Percentiles rank a stretch among this genome's conserved stretches.
Conservation (phyloP, 2,113 vertebrate genomes). For the Nerophis lumbriciformis region DNA sequence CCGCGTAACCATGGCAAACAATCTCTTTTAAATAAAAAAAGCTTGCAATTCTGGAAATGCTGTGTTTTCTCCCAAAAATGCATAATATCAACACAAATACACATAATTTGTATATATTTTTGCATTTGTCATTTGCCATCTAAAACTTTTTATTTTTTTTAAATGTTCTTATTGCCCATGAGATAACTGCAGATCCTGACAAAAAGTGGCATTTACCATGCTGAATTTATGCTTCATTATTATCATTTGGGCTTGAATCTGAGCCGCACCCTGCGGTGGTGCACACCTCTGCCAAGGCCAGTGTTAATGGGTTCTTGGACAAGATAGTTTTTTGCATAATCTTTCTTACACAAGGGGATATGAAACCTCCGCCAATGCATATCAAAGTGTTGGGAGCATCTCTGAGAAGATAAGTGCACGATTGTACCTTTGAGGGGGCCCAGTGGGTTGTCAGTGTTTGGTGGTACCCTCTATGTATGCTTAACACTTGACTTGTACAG, state of each 20-base stretch:
- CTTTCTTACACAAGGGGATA: not conserved
- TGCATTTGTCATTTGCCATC: too few relatives aligned
- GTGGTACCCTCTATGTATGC: not conserved
- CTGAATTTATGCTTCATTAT: conserved; percentile 9
- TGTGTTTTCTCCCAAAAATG: too few relatives aligned
- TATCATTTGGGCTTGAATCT: conserved; percentile 7
- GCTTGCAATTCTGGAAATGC: too few relatives aligned
- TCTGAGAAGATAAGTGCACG: not conserved
- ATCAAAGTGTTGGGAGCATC: not conserved
- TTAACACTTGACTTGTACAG: not conserved
- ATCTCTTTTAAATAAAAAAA: too few relatives aligned
- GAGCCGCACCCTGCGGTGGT: conserved; percentile 2
- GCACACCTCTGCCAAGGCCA: conserved; percentile 7
- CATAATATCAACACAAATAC: too few relatives aligned
- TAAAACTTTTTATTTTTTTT: too few relatives aligned
- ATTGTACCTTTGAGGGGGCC: not conserved
- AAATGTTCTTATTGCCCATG: not conserved
- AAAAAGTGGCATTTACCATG: not conserved
- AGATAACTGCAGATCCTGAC: conserved; percentile 4
- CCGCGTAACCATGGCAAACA: too few relatives aligned
- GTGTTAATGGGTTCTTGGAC: conserved; percentile 6
- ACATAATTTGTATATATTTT: too few relatives aligned
- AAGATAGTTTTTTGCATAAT: conserved; percentile 8
- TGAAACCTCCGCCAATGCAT: not conserved
- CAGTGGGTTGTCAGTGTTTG: not conserved